A percentile compares a stretch with the other conserved stretches of the same genome.
phyloP scores from a whole-genome alignment of 2,113 vertebrate species.

The Lepus europaeus region DNA sequence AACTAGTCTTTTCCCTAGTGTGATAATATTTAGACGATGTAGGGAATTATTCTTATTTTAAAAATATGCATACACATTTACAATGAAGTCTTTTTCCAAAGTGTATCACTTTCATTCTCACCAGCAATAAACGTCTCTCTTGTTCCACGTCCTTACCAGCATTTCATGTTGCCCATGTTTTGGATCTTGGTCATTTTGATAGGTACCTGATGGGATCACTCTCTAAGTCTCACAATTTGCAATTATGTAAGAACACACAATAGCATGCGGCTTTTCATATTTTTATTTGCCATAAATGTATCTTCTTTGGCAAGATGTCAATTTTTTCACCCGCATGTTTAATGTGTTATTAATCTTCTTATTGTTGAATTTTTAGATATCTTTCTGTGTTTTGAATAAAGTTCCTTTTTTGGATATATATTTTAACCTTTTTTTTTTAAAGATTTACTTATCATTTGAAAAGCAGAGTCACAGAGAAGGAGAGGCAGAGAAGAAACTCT shows the following conservation, averaged over 20 bases:
- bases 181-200: not conserved
- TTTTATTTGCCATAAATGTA: not conserved
- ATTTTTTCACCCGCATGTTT: no score
- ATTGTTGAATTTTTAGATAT: no score
- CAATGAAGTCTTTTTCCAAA: not conserved
- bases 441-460: no score
- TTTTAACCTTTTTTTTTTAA: not conserved
- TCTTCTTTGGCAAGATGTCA: not conserved
- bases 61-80: not conserved
- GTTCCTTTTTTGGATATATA: not conserved
- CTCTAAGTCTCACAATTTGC: not conserved
- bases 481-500: no score
- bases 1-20: not conserved
- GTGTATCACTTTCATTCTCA: not conserved
- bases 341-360: no score
- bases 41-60: not conserved
- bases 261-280: not conserved
- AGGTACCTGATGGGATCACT: not conserved
- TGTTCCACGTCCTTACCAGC: no score
- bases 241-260: not conserved
- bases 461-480: no score
- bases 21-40: not conserved
- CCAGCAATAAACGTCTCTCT: not conserved
- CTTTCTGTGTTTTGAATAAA: no score
- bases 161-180: no score